Conservation (phyloP, 2,113 vertebrate species). For the Boleophthalmus pectinirostris region DNA sequence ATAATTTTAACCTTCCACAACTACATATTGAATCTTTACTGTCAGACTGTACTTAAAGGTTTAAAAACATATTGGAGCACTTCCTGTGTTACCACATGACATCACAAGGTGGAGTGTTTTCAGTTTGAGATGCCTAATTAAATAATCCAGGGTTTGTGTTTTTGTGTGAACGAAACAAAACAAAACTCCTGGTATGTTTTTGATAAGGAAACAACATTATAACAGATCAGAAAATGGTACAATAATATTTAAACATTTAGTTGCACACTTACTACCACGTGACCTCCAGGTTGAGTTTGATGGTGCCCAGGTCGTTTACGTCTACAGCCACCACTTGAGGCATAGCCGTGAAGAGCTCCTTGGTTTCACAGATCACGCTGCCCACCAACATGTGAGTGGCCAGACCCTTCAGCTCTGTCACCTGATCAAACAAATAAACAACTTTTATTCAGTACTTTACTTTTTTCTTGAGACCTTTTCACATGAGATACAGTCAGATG, state of each 20-base stretch:
- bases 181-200: no score
- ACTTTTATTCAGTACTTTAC: background rate
- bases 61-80: no score
- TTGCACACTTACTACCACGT: conserved; percentile 91
- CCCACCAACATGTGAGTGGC: conserved; percentile 94
- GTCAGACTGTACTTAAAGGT: background rate
- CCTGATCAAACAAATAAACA: conserved; percentile 72
- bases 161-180: no score
- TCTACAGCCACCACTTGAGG: conserved; percentile 97
- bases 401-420: conserved; percentile 95
- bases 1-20: background rate
- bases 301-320: conserved; percentile 96
- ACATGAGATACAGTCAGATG: background rate
- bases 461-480: background rate
- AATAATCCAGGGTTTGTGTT: no score
- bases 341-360: conserved; percentile 94
- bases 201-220: no score
- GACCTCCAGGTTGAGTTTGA: conserved; percentile 98
- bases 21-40: background rate
- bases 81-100: no score
- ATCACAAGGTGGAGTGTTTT: no score
- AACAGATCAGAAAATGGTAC: no score
- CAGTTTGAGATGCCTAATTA: no score
- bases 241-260: background rate
- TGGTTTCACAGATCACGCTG: conserved; percentile 97